Conservation (phyloP, 1,140 invertebrate species). For the Phenacoccus solenopsis region DNA sequence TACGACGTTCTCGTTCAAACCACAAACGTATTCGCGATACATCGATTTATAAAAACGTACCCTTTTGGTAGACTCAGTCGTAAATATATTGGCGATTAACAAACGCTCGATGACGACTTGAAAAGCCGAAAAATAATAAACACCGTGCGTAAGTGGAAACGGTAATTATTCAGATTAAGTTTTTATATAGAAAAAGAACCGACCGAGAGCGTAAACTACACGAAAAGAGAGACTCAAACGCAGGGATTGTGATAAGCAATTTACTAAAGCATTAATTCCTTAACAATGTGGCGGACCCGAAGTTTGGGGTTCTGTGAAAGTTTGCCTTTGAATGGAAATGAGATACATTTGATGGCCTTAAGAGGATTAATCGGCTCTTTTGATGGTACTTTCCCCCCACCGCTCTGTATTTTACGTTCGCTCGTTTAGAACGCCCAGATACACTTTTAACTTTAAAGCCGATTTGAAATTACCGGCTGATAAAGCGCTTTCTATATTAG, state of each 20-base stretch:
- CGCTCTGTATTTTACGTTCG: not conserved
- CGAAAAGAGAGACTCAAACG: not conserved
- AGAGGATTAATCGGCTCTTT: constrained; percentile 10
- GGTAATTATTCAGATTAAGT: too few relatives aligned
- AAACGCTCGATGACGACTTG: too few relatives aligned
- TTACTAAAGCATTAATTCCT: constrained; percentile 4
- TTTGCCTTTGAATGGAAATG: constrained; percentile 2
- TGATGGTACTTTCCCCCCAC: not conserved
- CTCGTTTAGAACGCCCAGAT: not conserved
- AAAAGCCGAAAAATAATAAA: too few relatives aligned
- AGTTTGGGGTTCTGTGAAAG: not conserved
- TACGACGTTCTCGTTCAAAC: too few relatives aligned
- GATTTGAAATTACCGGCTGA: not conserved
- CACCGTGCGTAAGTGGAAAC: too few relatives aligned
- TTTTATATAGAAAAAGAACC: too few relatives aligned
- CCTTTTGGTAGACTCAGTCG: too few relatives aligned
- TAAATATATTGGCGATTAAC: too few relatives aligned
- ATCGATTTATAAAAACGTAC: too few relatives aligned
- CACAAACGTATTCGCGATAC: too few relatives aligned
- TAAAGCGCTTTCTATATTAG: not conserved
- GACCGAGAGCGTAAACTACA: too few relatives aligned
- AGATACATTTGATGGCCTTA: constrained; percentile 5
- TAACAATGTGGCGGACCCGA: not conserved
- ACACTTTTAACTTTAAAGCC: constrained; percentile 2
- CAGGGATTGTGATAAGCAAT: not conserved